phyloP scores from a whole-genome alignment of 2,888 invertebrate species.

The Acanthosepion esculentum region DNA sequence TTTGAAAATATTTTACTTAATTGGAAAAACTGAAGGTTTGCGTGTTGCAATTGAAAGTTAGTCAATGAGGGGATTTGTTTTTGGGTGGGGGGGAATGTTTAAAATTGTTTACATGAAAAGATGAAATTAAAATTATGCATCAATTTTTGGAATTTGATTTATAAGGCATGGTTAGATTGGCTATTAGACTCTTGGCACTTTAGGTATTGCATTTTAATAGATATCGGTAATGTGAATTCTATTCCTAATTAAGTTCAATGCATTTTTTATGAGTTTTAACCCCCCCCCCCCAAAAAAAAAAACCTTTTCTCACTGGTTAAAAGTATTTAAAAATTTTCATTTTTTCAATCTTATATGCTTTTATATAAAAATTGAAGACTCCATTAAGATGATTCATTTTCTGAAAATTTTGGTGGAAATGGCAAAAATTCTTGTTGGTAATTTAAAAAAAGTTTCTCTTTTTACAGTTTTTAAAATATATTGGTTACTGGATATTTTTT shows the following conservation, averaged over 20 bases:
- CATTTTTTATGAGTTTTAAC: neutral
- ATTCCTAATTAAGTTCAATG: neutral
- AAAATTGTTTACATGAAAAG: neutral
- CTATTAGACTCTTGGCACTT: neutral
- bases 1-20: too few species aligned
- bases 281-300: neutral
- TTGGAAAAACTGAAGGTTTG: neutral
- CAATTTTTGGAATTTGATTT: neutral
- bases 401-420: neutral
- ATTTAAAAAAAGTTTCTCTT: neutral
- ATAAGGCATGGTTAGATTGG: neutral
- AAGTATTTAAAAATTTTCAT: neutral
- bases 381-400: neutral
- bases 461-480: neutral
- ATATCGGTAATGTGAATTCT: neutral
- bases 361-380: neutral
- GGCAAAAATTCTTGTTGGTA: neutral
- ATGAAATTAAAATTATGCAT: neutral
- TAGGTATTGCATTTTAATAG: neutral
- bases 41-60: neutral
- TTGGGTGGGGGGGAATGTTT: too few species aligned
- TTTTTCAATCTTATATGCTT: neutral
- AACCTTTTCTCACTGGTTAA: neutral
- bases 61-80: neutral
- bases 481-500: neutral